Base-by-base conservation (phyloP, 1,140 invertebrate species). In the Drosophila murphyi region DNA sequence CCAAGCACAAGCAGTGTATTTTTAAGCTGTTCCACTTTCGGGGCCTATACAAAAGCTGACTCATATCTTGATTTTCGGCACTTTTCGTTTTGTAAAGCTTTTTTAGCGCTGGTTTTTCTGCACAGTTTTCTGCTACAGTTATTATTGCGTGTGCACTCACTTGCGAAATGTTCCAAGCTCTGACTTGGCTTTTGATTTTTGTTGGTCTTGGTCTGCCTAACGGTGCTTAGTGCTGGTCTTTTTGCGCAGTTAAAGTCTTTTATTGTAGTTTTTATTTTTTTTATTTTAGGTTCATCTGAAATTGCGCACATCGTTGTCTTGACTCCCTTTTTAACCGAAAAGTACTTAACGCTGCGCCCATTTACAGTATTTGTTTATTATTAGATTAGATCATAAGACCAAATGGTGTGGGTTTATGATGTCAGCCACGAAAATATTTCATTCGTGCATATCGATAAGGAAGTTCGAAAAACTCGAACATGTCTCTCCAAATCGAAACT, bases 121-220 rank as follows among this genome's bases (percentile, higher is more conserved):
- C 64, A 69, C 39, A 48, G 71, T 48, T 73, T 73, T 73, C 71
- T 69, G 71, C 71, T 73, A 73, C 71, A 73, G 71, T 74, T 74
- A 62, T 62, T 74, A 70, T 74, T 74, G 72, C 72, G 65, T 74
- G 72, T 74, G 57, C 72, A 57, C n/a, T 70, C 51, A 41, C 59
- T 74, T 74, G 72, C 72, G 65, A 74, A 70, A 74, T 55, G 43
- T 48, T 69, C 7, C 39, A 39, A 55, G 29, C 34, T 56, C 35
- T 45, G 41, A 67, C 57, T 61, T 35, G 41, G 34, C 35, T 61
- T 34, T 37, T 5, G 35, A 5, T 34, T 34, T 34, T 34, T 5
- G 34, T 34, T 34, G 65, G 43, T 56, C 51, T 62, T 31, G 32
- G 43, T 37, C 45, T n/a, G 45, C 28, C 52, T 73, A 74, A 62